phyloP scores from a whole-genome alignment of 2,113 vertebrate genomes.

The Martes martes region DNA sequence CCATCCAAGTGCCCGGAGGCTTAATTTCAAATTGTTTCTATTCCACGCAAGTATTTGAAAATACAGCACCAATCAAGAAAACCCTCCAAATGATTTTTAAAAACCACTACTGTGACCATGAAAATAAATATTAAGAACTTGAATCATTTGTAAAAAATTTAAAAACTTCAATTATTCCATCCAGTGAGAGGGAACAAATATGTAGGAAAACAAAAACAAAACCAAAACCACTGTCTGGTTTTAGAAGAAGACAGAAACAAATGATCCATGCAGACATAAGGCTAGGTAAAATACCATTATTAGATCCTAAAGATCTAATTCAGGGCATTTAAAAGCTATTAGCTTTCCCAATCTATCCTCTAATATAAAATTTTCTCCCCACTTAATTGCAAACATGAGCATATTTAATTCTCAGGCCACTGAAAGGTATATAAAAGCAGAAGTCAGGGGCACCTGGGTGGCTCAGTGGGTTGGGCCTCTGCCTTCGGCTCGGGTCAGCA shows the following conservation, averaged over 20 bases:
- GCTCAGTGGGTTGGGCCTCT: too few relatives aligned
- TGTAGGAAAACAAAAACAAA: neutral
- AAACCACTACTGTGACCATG: neutral
- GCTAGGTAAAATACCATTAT: constrained; percentile 34
- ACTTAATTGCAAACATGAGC: neutral
- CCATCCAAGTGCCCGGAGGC: neutral
- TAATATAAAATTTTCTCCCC: neutral
- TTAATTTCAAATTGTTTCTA: constrained; percentile 26
- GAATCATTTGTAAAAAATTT: neutral
- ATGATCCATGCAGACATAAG: neutral
- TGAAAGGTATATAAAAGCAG: neutral
- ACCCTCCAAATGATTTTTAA: neutral
- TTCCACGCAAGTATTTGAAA: constrained; percentile 29
- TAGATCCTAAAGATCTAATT: neutral
- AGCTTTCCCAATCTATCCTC: neutral
- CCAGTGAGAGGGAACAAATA: neutral
- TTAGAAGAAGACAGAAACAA: constrained; percentile 3
- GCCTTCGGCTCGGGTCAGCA: too few relatives aligned
- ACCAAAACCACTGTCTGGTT: neutral
- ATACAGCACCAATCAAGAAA: constrained; percentile 21
- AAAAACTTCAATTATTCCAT: constrained; percentile 13
- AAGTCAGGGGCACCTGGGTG: neutral
- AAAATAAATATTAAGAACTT: neutral
- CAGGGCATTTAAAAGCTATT: constrained; percentile 11
- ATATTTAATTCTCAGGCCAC: neutral